These are phyloP conservation scores for Aphidius colemani DNA, from an alignment of 2,888 invertebrate genomes.

Conservation along the genomic window DNA sequence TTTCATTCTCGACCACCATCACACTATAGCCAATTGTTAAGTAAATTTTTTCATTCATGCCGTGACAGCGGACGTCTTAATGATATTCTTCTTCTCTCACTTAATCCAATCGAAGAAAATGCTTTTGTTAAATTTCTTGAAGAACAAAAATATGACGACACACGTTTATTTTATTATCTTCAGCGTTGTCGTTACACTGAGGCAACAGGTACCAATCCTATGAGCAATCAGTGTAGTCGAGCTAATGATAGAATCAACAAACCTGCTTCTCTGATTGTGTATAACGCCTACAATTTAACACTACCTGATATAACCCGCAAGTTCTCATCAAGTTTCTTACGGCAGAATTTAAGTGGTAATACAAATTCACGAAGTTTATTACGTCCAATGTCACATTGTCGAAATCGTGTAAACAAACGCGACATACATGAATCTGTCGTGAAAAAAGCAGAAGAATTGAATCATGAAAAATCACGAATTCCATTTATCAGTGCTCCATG, in stretches of 20 bases:
- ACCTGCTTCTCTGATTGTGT: conserved; percentile 40
- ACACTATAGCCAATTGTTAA: conserved; percentile 49
- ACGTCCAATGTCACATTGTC: conserved; percentile 53
- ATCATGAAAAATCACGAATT: conserved; percentile 43
- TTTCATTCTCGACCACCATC: conserved; percentile 52
- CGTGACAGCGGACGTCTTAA: conserved; percentile 47
- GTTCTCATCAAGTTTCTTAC: conserved; percentile 35
- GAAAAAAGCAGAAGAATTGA: conserved; percentile 50
- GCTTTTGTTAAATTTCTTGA: conserved; percentile 71
- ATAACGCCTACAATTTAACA: conserved; percentile 51
- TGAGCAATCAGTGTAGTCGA: not conserved
- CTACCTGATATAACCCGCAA: conserved; percentile 49
- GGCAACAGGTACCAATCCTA: conserved; percentile 38
- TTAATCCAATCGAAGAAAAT: conserved; percentile 70
- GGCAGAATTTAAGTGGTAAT: conserved; percentile 1
- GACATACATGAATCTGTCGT: conserved; percentile 48
- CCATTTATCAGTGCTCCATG: conserved; percentile 56
- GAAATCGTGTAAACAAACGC: conserved; percentile 33
- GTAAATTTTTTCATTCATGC: conserved; percentile 51
- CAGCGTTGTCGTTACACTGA: conserved; percentile 63
- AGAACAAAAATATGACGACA: conserved; percentile 68
- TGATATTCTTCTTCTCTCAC: conserved; percentile 67
- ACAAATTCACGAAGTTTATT: conserved; percentile 32
- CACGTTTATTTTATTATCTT: conserved; percentile 74
- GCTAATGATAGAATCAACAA: conserved; percentile 26